Evolutionary conservation across 2,113 vertebrate genomes (phyloP), one percentile per base, ranked within the genome.

Genomic region (Saguinus midas): DNA sequence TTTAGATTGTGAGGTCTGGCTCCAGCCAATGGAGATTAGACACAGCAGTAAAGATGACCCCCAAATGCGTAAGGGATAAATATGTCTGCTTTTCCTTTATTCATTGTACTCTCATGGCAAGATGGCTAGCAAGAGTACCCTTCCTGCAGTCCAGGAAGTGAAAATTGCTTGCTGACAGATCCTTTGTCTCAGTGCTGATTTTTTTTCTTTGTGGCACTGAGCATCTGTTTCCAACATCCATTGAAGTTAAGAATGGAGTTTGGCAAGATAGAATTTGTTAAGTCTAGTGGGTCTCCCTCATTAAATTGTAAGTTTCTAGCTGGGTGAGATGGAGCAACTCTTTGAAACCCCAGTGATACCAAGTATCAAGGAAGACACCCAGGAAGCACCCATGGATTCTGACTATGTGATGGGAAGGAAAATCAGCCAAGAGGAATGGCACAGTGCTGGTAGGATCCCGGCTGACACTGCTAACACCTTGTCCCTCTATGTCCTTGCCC

Each of bases 391-490:
- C 29, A 11, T 40, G 7, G 6, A 57, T 17, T 27, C 61, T 2
- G 43, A 8, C 1, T 25, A 23, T 3, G 9, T 27, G 57, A 37
- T 0, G 0, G 14, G 72, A 64, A 52, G 57, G 58, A 58, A 55
- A 76, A 20, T 1, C 18, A 25, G 32, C 32, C 50, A 25, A 48
- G 64, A 37, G 64, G 52, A 37, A 79, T 8, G 48, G 18, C 82
- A 23, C 0, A 29, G 9, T 7, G 1, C 37, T 10, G 50, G 4
- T 17, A 16, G 87, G 87, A 57, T 72, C 12, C 17, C 0, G 5
- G 83, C 32, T 16, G 48, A 40, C 11, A 0, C 27, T 6, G 48
- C 13, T n/a, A 29, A 32, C 6, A 35, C 29, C 68, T 2, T 55
- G 64, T 25, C 70, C 9, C 50, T 1, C 48, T 6, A 6, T 5